Evolutionary conservation across 2,797 vertebrate genomes (phyloP).

Genomic region (Pseudochaenichthys georgianus): DNA sequence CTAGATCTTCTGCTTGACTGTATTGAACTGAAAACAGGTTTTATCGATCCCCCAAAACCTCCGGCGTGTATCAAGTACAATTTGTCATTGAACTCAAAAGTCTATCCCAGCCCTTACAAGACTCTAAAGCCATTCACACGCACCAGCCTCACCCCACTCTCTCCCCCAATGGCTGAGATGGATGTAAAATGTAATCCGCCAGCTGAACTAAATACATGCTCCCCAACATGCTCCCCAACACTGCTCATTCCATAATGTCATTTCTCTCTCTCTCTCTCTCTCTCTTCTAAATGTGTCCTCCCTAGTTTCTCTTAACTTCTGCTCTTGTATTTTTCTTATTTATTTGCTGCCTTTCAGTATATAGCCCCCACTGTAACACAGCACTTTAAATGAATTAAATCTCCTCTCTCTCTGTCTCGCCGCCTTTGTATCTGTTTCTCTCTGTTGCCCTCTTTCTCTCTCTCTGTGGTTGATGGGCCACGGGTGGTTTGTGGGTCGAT

Average conservation of each 20-base stretch:
- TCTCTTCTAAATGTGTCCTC: conserved; percentile 33
- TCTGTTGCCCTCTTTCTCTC: conserved; percentile 5
- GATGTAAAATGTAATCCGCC: conserved; percentile 82
- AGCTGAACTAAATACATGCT: conserved; percentile 76
- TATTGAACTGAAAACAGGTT: conserved; percentile 52
- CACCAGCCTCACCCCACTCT: conserved; percentile 55
- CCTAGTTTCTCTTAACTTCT: background rate
- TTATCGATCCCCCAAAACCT: conserved; percentile 52
- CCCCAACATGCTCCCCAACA: conserved; percentile 70
- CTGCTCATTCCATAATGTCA: conserved; percentile 65
- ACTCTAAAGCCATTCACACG: conserved; percentile 78
- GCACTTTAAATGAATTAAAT: conserved; percentile 68
- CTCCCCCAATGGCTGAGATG: conserved; percentile 78
- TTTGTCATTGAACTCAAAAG: conserved; percentile 73
- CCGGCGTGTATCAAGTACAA: conserved; percentile 58
- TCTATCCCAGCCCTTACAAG: conserved; percentile 66
- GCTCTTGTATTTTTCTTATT: conserved; percentile 20
- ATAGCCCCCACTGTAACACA: conserved; percentile 42
- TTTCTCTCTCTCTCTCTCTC: conserved; percentile 29
- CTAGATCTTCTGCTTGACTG: conserved; percentile 33
- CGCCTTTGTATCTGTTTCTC: conserved; percentile 48
- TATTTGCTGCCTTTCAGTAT: conserved; percentile 10
- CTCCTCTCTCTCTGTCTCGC: conserved; percentile 34
- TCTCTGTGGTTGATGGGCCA: conserved; percentile 49
- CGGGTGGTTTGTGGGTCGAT: conserved; percentile 63